These are phyloP conservation scores for Aix galericulata DNA, from an alignment of 2,113 vertebrate genomes.

Conservation along the genomic window DNA sequence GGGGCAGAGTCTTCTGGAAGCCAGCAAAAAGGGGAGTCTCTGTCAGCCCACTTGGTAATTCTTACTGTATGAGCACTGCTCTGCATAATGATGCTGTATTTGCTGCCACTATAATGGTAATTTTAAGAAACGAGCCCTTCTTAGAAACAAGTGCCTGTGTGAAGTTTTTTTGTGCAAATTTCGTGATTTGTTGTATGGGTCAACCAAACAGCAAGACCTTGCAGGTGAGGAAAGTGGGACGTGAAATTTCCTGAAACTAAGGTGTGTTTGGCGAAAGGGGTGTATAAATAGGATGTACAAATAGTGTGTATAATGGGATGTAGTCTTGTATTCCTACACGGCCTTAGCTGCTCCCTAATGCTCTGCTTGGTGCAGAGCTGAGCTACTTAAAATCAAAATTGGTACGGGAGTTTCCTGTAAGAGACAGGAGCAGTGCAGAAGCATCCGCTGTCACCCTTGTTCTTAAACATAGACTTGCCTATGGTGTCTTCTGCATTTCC, in stretches of 20 bases:
- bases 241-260: neutral
- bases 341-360: neutral
- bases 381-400: neutral
- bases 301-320: neutral
- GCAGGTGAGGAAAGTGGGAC: neutral
- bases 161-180: neutral
- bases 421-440: neutral
- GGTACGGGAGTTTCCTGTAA: neutral
- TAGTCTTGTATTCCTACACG: neutral
- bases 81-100: neutral
- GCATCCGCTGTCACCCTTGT: neutral
- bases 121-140: neutral
- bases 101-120: neutral
- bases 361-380: neutral
- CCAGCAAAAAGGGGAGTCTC: neutral
- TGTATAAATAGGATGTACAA: neutral
- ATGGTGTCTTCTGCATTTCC: neutral
- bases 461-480: neutral
- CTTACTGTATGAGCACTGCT: neutral
- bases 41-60: neutral
- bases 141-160: neutral
- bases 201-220: neutral
- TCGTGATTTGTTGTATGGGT: neutral
- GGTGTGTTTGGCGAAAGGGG: neutral
- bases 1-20: neutral